Conservation (phyloP, 2,113 vertebrate genomes). For the Ia io region DNA sequence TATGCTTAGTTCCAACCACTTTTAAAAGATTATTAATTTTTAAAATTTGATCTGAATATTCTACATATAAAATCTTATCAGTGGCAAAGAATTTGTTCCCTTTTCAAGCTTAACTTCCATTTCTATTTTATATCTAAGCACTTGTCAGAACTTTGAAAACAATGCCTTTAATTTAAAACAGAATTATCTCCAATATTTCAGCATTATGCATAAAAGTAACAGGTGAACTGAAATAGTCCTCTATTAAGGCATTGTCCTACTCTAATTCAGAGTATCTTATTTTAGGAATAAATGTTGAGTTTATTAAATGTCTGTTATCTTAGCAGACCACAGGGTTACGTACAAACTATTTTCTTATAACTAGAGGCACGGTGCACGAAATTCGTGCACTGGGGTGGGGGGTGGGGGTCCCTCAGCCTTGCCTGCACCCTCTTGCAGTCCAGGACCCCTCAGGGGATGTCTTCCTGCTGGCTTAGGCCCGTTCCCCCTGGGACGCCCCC, state of each 20-base stretch:
- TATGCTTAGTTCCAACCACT: neutral
- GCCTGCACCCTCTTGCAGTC: too few species aligned
- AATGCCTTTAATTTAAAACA: slow-evolving; percentile 9
- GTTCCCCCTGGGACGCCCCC: too few species aligned
- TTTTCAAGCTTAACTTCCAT: slow-evolving; percentile 28
- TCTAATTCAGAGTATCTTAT: neutral
- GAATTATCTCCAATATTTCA: neutral
- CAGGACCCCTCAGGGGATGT: too few species aligned
- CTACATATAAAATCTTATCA: neutral
- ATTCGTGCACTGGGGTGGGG: too few species aligned
- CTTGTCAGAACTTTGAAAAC: slow-evolving; percentile 22
- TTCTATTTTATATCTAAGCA: slow-evolving; percentile 11
- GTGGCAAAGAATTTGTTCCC: neutral
- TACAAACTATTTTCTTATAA: neutral
- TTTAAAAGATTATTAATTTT: slow-evolving; percentile 47
- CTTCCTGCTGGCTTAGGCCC: too few species aligned
- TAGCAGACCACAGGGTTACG: neutral
- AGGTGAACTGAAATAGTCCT: neutral
- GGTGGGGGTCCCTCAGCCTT: too few species aligned
- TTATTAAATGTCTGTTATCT: neutral
- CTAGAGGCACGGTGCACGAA: too few species aligned
- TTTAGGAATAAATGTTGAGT: neutral
- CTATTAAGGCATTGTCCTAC: neutral
- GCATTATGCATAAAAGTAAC: slow-evolving; percentile 2
- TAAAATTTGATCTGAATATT: slow-evolving; percentile 7